Percentiles rank a stretch among this genome's conserved stretches.
Evolutionary conservation across 2,888 invertebrate species (phyloP).

Genomic region (Microctonus hyperodae): DNA sequence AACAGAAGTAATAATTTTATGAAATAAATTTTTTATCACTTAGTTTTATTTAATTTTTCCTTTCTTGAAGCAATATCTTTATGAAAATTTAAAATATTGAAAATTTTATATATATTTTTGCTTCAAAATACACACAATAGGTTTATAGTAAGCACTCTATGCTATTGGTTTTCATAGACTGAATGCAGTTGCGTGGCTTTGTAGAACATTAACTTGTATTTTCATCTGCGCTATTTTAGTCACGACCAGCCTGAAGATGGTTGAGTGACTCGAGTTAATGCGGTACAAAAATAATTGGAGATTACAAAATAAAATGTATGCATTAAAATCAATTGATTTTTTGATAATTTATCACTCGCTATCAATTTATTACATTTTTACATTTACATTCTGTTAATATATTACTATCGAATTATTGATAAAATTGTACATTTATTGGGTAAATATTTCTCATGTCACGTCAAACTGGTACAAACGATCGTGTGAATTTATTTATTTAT

Average conservation of each 20-base stretch:
- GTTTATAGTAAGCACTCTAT: not conserved
- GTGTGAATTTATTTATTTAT: not conserved
- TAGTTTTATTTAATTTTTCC: not conserved
- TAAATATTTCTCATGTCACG: not conserved
- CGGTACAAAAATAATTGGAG: not conserved
- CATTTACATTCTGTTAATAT: not conserved
- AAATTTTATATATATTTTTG: no score
- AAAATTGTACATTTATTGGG: not conserved
- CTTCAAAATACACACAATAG: no score
- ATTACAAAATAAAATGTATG: not conserved
- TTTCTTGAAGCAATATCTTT: not conserved
- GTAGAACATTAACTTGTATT: conserved; percentile 15
- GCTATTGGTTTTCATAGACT: conserved; percentile 12
- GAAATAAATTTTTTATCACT: no score
- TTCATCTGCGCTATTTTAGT: conserved; percentile 26
- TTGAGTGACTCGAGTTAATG: not conserved
- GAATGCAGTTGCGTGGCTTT: conserved; percentile 7
- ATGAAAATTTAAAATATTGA: no score
- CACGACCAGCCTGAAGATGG: not conserved
- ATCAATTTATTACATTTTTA: not conserved
- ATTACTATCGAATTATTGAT: not conserved
- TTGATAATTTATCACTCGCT: not conserved
- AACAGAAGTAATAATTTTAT: not conserved
- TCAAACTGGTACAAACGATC: not conserved
- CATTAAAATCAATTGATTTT: not conserved